Conservation (phyloP, 2,888 invertebrate genomes). For the Agonopterix subpropinquella region DNA sequence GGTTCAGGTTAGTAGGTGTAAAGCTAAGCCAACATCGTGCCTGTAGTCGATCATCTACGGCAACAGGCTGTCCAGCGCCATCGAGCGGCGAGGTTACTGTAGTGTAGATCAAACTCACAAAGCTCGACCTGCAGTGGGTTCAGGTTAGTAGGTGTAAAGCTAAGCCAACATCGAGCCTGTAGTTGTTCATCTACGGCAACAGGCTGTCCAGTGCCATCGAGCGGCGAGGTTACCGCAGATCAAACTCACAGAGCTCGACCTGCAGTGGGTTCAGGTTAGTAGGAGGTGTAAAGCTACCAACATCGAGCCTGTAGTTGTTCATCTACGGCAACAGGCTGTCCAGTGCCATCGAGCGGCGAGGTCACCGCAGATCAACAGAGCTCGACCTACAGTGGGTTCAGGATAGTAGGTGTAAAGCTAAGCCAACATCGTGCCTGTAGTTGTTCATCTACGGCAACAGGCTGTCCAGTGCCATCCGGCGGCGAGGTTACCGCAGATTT, state of each 20-base stretch:
- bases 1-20: constrained; percentile 77
- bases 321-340: too few species aligned
- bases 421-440: too few species aligned
- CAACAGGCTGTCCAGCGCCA: constrained; percentile 77
- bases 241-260: constrained; percentile 87
- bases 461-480: too few species aligned
- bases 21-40: too few species aligned
- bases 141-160: constrained; percentile 63
- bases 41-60: constrained; percentile 84
- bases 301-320: too few species aligned
- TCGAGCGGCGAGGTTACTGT: constrained; percentile 83
- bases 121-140: constrained; percentile 96
- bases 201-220: constrained; percentile 78
- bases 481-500: too few species aligned
- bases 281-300: not conserved
- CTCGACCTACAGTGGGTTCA: too few species aligned
- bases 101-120: constrained; percentile 84
- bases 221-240: constrained; percentile 84
- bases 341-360: too few species aligned
- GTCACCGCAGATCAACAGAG: too few species aligned
- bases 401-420: too few species aligned
- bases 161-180: too few species aligned
- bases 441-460: too few species aligned
- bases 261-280: constrained; percentile 93
- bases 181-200: constrained; percentile 86